phyloP scores from a whole-genome alignment of 2,888 invertebrate species.

The Epinotia brunnichana region DNA sequence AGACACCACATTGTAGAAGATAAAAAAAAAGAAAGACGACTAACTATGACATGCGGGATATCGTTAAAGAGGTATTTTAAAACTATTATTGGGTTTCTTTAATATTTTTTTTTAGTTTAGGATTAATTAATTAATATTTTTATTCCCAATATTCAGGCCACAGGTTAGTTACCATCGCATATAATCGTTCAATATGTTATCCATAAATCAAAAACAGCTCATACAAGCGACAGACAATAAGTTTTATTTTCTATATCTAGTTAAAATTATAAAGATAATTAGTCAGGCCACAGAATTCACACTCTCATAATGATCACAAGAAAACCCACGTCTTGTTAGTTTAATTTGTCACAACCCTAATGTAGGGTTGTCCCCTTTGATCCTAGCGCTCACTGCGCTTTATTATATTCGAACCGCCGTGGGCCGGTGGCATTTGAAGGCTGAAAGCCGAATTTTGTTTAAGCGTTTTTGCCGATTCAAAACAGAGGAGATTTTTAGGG shows the following conservation, averaged over 20 bases:
- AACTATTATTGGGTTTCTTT: too few species aligned
- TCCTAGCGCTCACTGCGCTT: conserved; percentile 33
- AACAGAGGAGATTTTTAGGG: not conserved
- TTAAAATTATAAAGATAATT: too few species aligned
- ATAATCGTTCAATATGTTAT: too few species aligned
- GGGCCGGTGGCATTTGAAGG: conserved; percentile 25
- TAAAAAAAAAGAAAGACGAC: too few species aligned
- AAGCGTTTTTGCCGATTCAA: not conserved
- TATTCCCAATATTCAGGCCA: too few species aligned
- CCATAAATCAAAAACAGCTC: not conserved
- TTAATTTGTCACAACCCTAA: conserved; percentile 17
- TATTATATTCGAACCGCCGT: not conserved
- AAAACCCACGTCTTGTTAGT: conserved; percentile 11
- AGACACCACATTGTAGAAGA: too few species aligned
- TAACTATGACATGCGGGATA: too few species aligned
- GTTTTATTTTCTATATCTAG: not conserved
- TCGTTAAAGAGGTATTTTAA: too few species aligned
- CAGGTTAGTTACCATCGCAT: too few species aligned
- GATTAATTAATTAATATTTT: too few species aligned
- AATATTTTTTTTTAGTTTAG: too few species aligned
- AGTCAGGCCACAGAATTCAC: not conserved
- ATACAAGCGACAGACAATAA: not conserved
- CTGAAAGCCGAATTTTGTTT: not conserved
- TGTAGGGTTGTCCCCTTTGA: conserved; percentile 30
- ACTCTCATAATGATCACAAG: not conserved